A percentile compares a stretch with the other conserved stretches of the same genome.
These are phyloP conservation scores for Zaprionus taronus DNA, from an alignment of 1,140 invertebrate species.

Conservation along the genomic window DNA sequence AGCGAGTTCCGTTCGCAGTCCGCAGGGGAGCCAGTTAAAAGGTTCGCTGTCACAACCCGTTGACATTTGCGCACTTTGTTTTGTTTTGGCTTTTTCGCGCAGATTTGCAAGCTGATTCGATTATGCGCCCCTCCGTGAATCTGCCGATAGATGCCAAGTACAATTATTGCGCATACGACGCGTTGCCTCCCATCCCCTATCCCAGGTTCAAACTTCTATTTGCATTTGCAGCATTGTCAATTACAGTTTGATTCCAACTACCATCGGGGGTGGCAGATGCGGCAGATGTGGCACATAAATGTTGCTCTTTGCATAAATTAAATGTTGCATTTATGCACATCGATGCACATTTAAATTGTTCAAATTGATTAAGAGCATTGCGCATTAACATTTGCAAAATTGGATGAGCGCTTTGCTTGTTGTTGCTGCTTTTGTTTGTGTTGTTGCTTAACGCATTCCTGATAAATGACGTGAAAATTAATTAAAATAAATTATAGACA, in stretches of 20 bases:
- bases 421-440: too few relatives aligned
- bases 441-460: slow-evolving; percentile 40
- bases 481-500: slow-evolving; percentile 71
- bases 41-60: not conserved
- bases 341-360: slow-evolving; percentile 72
- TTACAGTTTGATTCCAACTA: slow-evolving; percentile 9
- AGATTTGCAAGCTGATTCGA: not conserved
- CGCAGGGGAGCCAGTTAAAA: too few relatives aligned
- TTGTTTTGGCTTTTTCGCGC: not conserved
- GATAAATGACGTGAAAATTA: slow-evolving; percentile 76
- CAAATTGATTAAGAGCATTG: slow-evolving; percentile 69
- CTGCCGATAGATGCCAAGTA: not conserved
- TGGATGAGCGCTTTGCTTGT: slow-evolving; percentile 47
- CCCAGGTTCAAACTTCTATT: not conserved
- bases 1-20: not conserved
- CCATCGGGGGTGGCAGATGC: slow-evolving; percentile 39
- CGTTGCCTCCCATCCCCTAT: not conserved
- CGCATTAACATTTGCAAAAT: slow-evolving; percentile 63
- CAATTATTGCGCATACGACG: not conserved
- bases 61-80: not conserved
- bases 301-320: slow-evolving; percentile 67
- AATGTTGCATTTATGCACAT: slow-evolving; percentile 75
- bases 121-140: not conserved
- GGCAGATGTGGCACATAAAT: slow-evolving; percentile 15
- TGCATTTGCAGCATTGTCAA: slow-evolving; percentile 10